phyloP scores from a whole-genome alignment of 2,888 invertebrate genomes.

The Drosophila neoperkinsi region DNA sequence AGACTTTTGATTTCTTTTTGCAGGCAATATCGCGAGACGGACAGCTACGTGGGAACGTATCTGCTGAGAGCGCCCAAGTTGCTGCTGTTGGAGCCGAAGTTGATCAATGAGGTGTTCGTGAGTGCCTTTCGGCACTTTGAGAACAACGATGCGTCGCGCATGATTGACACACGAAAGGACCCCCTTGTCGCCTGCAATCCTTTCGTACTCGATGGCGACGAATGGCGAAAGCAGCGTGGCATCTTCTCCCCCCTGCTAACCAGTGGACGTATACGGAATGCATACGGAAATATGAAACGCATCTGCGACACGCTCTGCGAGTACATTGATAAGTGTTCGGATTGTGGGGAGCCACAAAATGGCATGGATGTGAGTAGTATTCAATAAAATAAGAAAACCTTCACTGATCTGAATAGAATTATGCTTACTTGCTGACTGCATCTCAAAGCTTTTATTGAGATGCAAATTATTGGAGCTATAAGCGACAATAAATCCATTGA shows the following conservation, averaged over 20 bases:
- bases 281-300: constrained; percentile 85
- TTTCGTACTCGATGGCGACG: constrained; percentile 85
- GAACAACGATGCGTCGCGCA: constrained; percentile 77
- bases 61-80: constrained; percentile 82
- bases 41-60: constrained; percentile 85
- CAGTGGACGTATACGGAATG: constrained; percentile 85
- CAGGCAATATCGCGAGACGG: constrained; percentile 75
- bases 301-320: constrained; percentile 84
- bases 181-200: constrained; percentile 86
- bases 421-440: background rate
- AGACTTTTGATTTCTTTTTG: background rate
- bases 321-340: constrained; percentile 79
- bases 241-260: constrained; percentile 86
- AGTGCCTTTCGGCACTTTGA: constrained; percentile 85
- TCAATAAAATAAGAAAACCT: background rate
- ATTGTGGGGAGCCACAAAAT: constrained; percentile 80
- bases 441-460: background rate
- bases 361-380: constrained; percentile 83
- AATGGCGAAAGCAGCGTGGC: constrained; percentile 86
- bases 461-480: background rate
- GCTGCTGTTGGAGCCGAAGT: constrained; percentile 83
- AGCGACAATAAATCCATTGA: background rate
- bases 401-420: background rate
- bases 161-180: constrained; percentile 84
- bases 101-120: constrained; percentile 85